Base-by-base conservation (phyloP, 2,888 invertebrate genomes). In the Zygothrica quintamaculata region DNA sequence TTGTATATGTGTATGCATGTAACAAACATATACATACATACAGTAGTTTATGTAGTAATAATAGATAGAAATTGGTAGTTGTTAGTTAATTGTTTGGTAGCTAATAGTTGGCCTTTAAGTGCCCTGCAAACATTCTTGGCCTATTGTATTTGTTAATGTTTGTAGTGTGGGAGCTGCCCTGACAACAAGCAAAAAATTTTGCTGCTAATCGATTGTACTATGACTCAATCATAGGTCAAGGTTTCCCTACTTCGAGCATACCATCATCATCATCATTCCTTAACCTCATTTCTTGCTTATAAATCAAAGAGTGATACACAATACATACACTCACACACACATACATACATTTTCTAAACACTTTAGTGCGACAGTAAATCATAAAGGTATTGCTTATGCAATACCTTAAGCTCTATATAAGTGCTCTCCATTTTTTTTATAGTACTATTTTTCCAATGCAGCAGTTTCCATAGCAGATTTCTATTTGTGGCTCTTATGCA, bases 121-220 rank as follows among this genome's bases (percentile, higher is more conserved):
- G 71, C 50, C 74, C 61, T 59, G 74, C 71, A 74, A 68, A 72
- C 68, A 64, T 47, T 18, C 22, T 46, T 11, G 18, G 12, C 25
- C 15, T 6, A 25, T 12, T 15, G 46, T 42, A 37, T n/a, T 31
- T 15, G 42, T 1, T 22, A 65, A 31, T 44, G 59, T 65, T 65
- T 58, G 33, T 18, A 25, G n/a, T n/a, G n/a, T n/a, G n/a, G 16
- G 34, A 22, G n/a, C 52, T 50, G 61, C 15, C 67, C 64, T 66
- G 64, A 61, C 75, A 66, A 73, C 61, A 47, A 60, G 48, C 62
- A 60, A 60, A 59, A n/a, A n/a, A n/a, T n/a, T 22, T 22, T 22
- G 18, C 18, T 22, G 2, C 18, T 22, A 22, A 22, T 22, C 18
- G 18, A 22, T 22, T 22, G 18, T 5, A 3, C 18, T 22, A 5